Evolutionary conservation across 2,797 vertebrate species (phyloP).

Genomic region (Falco concolor): DNA sequence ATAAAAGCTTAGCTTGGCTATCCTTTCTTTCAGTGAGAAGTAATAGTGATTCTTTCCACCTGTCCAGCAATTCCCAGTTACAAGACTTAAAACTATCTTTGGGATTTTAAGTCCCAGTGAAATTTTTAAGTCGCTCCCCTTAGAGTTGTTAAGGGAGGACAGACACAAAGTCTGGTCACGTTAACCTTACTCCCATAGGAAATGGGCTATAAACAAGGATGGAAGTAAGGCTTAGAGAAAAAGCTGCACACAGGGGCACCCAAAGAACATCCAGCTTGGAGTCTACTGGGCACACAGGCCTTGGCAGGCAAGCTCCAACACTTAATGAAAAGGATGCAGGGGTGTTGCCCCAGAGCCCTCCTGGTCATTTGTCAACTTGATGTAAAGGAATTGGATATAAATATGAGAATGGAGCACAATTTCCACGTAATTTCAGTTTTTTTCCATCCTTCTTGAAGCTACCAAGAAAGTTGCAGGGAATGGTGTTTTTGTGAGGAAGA

Average conservation of each 20-base stretch:
- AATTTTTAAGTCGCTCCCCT: background rate
- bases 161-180: background rate
- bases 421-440: background rate
- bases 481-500: background rate
- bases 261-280: background rate
- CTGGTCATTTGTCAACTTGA: background rate
- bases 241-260: background rate
- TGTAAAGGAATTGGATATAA: background rate
- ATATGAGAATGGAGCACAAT: background rate
- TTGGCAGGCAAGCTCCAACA: accelerated
- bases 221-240: background rate
- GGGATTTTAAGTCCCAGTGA: background rate
- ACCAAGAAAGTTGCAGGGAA: background rate
- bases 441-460: background rate
- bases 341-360: background rate
- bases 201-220: background rate
- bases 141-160: background rate
- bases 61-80: background rate
- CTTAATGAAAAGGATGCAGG: background rate
- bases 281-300: background rate
- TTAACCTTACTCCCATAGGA: background rate
- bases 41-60: background rate
- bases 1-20: background rate
- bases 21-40: background rate
- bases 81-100: background rate